Percentiles rank a stretch among this genome's conserved stretches.
These are phyloP conservation scores for Leuciscus waleckii DNA, from an alignment of 2,797 vertebrate genomes.

Conservation along the genomic window DNA sequence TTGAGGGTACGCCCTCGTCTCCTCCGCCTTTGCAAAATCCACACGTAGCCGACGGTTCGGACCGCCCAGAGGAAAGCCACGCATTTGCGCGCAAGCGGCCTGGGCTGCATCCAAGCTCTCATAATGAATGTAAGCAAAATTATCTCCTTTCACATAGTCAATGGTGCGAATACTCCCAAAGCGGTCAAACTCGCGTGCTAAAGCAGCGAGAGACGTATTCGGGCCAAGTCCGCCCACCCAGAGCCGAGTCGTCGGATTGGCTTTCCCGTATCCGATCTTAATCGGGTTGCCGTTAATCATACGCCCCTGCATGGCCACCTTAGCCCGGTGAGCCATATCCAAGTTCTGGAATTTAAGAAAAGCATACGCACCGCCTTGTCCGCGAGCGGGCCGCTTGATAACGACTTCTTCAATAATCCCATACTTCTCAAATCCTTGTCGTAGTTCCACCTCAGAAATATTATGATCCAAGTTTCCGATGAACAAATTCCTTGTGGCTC, in stretches of 20 bases:
- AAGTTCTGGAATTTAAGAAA: constrained; percentile 98
- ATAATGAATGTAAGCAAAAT: constrained; percentile 96
- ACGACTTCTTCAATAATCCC: constrained; percentile 96
- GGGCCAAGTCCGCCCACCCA: constrained; percentile 96
- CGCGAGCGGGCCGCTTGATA: constrained; percentile 91
- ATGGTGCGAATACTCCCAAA: constrained; percentile 97
- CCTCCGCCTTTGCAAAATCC: constrained; percentile 97
- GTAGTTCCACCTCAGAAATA: constrained; percentile 89
- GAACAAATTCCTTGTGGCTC: constrained; percentile 95
- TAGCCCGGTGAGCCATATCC: constrained; percentile 97
- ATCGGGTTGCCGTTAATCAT: constrained; percentile 92
- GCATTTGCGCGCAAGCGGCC: constrained; percentile 95
- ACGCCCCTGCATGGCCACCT: constrained; percentile 95
- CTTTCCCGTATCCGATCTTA: constrained; percentile 96
- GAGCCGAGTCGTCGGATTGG: constrained; percentile 93
- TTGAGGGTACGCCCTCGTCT: constrained; percentile 86
- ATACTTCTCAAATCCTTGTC: constrained; percentile 93
- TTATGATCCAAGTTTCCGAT: constrained; percentile 95
- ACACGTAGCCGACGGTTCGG: constrained; percentile 90
- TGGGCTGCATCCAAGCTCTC: constrained; percentile 95
- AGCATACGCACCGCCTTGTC: constrained; percentile 92
- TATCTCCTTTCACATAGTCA: constrained; percentile 96
- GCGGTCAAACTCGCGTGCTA: constrained; percentile 95
- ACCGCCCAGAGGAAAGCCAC: constrained; percentile 91
- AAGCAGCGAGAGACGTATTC: constrained; percentile 87